Base-by-base conservation (phyloP, 2,113 vertebrate species). In the Ceuthmochares aereus region DNA sequence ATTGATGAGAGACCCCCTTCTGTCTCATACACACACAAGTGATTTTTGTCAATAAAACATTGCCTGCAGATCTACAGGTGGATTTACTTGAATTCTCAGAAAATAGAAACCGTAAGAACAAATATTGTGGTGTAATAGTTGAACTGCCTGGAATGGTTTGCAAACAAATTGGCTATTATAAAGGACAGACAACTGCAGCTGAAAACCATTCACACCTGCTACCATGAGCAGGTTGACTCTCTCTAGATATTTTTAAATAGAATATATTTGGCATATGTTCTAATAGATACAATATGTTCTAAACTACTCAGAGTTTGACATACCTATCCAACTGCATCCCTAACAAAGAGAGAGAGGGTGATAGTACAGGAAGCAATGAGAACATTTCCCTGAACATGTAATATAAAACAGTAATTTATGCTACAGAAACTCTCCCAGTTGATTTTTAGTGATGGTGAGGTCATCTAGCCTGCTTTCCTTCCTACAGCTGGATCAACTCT, bases 51-150 rank as follows among this genome's bases (percentile, higher is more conserved):
- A 27, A 37, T 4, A 75, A 59, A 72, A 32, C 56, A 89, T 17
- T n/a, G 20, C 32, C 45, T 25, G 45, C 0, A 0, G 23, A 51
- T 60, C 34, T 51, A 21, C 58, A 16, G 1, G 49, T 32, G n/a
- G 51, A 55, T 84, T 86, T 80, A 70, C 51, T 27, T 1, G 0
- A 51, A 40, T 36, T 32, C n/a, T 54, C 3, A 3, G 34, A 59
- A 86, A 95, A 88, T 0, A 68, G 56, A 93, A 70, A 62, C n/a
- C 34, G 51, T 60, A 64, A 66, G 36, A 91, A 36, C 52, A 95
- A 92, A 66, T 87, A 82, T 93, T 96, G 91, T 91, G 78, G 69
- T 78, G 52, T 56, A 72, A 52, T 8, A 89, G 78, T 18, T 70
- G 63, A 43, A 34, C 32, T 54, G 63, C 34, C 82, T 80, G 40